Evolutionary conservation across 2,888 invertebrate species (phyloP), one percentile per base, ranked within the genome.

Genomic region (Nysson spinosus): DNA sequence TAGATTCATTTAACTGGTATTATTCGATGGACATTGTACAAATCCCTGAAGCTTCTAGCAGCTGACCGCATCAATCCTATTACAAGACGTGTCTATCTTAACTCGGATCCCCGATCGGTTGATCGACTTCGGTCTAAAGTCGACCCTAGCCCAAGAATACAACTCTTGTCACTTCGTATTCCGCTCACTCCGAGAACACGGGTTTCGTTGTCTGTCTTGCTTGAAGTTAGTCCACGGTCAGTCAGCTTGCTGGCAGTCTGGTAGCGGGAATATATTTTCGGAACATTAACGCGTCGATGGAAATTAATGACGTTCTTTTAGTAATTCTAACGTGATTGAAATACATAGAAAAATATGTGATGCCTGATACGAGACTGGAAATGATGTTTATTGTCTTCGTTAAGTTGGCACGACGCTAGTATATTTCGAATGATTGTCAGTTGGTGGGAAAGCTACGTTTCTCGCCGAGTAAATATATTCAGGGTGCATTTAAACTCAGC

Each of bases 1-100:
- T 71, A 70, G 75, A 78, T 72, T 78, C 73, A 72, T 83, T 77
- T 69, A 69, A 77, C 73, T 71, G 68, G 64, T 44, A 68, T 68
- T 57, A 71, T 77, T 77, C 62, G 60, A 77, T 75, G 77, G 75
- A 79, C 75, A 76, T 67, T 60, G 58, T 76, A 72, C 55, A 73
- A 78, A 75, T 83, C 75, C 73, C 74, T 46, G 57, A 56, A 72
- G 69, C 68, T 69, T 71, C 61, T 61, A 71, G 64, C 75, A 72
- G 69, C 73, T 71, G 72, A 75, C 77, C 72, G 77, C 76, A 83
- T 80, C 81, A 83, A 83, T 83, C 81, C 83, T 78, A 80, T 85
- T 80, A 80, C 66, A 54, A 69, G 70, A 72, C 75, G 72, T 65
- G 78, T 78, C 79, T 71, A 76, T 80, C 83, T 75, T 58, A 44